phyloP scores from a whole-genome alignment of 1,140 invertebrate species.

The Drosophila sproati region DNA sequence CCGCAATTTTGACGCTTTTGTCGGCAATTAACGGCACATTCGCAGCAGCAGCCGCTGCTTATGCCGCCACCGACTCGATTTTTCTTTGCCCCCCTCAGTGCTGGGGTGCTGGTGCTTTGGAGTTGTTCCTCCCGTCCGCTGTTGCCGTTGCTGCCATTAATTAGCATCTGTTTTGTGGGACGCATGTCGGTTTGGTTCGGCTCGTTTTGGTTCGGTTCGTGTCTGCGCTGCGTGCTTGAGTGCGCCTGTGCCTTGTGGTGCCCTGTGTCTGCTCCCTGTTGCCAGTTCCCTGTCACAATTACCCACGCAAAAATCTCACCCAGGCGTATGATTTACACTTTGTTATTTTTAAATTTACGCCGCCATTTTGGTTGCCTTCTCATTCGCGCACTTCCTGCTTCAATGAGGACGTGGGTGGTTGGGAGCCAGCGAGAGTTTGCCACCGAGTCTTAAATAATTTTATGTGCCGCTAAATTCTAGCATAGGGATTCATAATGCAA shows the following conservation, averaged over 20 bases:
- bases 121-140: constrained; percentile 12
- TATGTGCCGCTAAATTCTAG: constrained; percentile 53
- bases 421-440: constrained; percentile 9
- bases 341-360: constrained; percentile 78
- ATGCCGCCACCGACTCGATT: constrained; percentile 32
- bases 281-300: constrained; percentile 15
- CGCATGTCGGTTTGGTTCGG: neutral
- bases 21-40: constrained; percentile 78
- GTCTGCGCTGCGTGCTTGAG: constrained; percentile 60
- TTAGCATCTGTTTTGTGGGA: constrained; percentile 74
- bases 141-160: constrained; percentile 63
- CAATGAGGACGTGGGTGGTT: neutral
- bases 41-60: constrained; percentile 33
- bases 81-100: constrained; percentile 27
- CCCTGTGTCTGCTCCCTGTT: neutral
- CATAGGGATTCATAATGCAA: constrained; percentile 32
- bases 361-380: constrained; percentile 66
- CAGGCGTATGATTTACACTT: constrained; percentile 80
- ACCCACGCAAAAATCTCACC: constrained; percentile 48
- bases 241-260: constrained; percentile 25
- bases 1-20: constrained; percentile 76
- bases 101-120: constrained; percentile 7
- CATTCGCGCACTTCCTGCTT: constrained; percentile 50
- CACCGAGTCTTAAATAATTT: constrained; percentile 48
- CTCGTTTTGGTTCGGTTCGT: constrained; percentile 5